Conservation (phyloP, 2,113 vertebrate genomes). For the Marmota monax region DNA sequence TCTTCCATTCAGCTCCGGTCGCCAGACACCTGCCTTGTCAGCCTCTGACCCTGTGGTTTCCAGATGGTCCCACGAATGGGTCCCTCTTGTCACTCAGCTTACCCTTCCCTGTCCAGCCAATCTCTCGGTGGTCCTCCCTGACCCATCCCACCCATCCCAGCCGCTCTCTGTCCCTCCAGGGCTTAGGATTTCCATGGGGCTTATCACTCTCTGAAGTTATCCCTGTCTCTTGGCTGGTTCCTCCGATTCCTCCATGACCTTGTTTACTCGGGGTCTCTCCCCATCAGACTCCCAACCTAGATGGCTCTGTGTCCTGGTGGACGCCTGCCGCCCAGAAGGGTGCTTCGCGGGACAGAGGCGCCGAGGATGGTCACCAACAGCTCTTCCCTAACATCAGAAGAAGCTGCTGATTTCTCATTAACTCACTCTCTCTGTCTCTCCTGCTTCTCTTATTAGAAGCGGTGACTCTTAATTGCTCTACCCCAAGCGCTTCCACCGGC, state of each 20-base stretch:
- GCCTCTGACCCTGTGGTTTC: background rate
- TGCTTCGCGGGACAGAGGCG: background rate
- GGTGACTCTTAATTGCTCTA: background rate
- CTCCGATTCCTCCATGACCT: background rate
- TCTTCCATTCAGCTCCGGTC: background rate
- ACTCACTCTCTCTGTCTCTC: background rate
- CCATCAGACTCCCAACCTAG: background rate
- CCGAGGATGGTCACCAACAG: background rate
- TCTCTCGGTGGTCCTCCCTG: background rate
- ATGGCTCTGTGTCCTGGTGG: background rate
- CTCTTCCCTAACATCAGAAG: background rate
- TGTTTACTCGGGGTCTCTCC: background rate
- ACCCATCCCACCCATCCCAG: no score
- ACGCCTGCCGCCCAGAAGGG: background rate
- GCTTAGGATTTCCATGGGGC: background rate
- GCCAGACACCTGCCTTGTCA: background rate
- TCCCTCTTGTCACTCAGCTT: background rate
- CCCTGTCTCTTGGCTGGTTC: background rate
- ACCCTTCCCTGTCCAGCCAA: background rate
- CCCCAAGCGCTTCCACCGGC: background rate
- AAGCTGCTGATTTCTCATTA: slow-evolving; percentile 46
- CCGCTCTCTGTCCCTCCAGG: background rate
- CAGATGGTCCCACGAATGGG: background rate
- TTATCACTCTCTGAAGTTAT: background rate
- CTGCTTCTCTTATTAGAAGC: background rate